phyloP scores from a whole-genome alignment of 2,113 vertebrate species.

The Calyptomena viridis region DNA sequence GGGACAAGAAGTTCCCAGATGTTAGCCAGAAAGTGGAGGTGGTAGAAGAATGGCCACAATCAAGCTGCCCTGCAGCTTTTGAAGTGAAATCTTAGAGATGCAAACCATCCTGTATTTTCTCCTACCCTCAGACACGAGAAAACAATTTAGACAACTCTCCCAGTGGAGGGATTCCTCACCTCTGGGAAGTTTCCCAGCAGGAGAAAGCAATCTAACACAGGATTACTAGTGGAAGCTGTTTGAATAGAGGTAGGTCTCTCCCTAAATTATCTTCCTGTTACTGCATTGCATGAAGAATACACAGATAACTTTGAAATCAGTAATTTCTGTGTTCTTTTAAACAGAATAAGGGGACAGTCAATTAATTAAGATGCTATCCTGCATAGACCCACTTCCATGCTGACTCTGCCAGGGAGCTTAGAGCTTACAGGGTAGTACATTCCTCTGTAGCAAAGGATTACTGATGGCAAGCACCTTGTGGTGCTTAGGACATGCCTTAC shows the following conservation, averaged over 20 bases:
- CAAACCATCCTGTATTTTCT: neutral
- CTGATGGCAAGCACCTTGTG: neutral
- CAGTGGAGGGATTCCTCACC: neutral
- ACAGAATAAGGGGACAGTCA: neutral
- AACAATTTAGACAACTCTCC: neutral
- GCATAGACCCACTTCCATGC: fast-evolving
- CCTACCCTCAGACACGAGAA: neutral
- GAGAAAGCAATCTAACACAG: neutral
- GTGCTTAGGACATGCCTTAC: neutral
- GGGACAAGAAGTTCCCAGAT: neutral
- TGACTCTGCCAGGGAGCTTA: neutral
- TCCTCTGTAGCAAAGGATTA: neutral
- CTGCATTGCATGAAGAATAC: neutral
- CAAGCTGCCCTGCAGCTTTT: neutral
- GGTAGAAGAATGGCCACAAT: neutral
- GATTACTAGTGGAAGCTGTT: neutral
- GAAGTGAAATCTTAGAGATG: neutral
- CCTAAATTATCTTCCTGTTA: neutral
- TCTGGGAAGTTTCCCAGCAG: neutral
- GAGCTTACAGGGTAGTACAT: neutral
- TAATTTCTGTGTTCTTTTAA: neutral
- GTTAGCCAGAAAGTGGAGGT: neutral
- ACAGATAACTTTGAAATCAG: neutral
- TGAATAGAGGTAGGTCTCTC: neutral
- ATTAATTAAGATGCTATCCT: neutral